Evolutionary conservation across 2,888 invertebrate species (phyloP).

Genomic region (Athalia cordata): DNA sequence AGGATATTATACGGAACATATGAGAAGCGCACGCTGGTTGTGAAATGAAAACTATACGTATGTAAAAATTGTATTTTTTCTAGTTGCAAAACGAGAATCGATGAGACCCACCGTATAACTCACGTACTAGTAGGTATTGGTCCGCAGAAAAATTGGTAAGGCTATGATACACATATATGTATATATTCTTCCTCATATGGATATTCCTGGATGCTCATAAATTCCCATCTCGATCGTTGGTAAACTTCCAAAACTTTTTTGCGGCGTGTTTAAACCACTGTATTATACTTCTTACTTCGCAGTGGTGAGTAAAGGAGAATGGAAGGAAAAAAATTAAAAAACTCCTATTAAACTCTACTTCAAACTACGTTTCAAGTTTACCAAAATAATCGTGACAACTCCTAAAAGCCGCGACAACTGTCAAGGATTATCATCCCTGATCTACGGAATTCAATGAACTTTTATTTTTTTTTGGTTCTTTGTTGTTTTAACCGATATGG

Average conservation of each 20-base stretch:
- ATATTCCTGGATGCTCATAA: slow-evolving; percentile 23
- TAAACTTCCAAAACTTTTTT: slow-evolving; percentile 8
- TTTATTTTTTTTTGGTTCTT: not conserved
- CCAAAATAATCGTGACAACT: not conserved
- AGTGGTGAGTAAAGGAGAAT: not conserved
- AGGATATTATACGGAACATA: too few relatives aligned
- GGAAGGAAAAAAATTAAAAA: not conserved
- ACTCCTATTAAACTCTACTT: not conserved
- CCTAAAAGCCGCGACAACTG: not conserved
- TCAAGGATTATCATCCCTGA: not conserved
- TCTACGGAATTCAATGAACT: too few relatives aligned
- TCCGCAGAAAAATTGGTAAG: slow-evolving; percentile 30
- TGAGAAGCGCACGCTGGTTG: not conserved
- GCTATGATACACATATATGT: not conserved
- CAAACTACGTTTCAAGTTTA: not conserved
- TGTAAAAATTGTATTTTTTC: not conserved
- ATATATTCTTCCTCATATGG: not conserved
- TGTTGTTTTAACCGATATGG: not conserved
- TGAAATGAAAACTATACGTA: not conserved
- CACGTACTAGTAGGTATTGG: slow-evolving; percentile 14
- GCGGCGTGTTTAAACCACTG: not conserved
- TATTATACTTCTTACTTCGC: not conserved
- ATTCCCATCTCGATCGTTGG: slow-evolving; percentile 13
- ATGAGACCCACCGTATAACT: slow-evolving; percentile 24
- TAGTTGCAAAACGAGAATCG: not conserved